Conservation (phyloP, 2,797 vertebrate species). For the Eurystomus glaucurus region DNA sequence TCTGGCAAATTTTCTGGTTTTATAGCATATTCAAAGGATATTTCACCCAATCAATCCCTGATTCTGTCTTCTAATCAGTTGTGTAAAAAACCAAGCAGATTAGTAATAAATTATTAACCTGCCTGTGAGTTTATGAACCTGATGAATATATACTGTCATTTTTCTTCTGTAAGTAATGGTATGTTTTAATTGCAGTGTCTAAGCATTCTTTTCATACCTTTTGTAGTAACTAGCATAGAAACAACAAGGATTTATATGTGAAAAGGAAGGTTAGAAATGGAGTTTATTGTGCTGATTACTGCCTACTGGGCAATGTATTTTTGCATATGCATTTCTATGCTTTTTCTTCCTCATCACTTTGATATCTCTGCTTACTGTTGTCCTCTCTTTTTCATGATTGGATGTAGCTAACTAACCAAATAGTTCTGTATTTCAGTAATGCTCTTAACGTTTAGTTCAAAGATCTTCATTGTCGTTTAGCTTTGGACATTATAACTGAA, state of each 20-base stretch:
- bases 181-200: neutral
- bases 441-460: neutral
- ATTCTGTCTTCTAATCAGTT: neutral
- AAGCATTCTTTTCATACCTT: neutral
- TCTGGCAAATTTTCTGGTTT: neutral
- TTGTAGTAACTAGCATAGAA: neutral
- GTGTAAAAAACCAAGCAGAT: neutral
- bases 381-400: neutral
- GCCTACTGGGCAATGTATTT: neutral
- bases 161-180: neutral
- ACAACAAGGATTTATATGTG: neutral
- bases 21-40: neutral
- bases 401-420: slow-evolving; percentile 47
- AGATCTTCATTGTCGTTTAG: neutral
- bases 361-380: slow-evolving; percentile 8
- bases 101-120: neutral
- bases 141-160: neutral
- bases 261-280: neutral
- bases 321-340: neutral
- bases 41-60: neutral
- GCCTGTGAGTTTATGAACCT: neutral
- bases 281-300: neutral
- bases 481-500: slow-evolving; percentile 7
- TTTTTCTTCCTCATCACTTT: slow-evolving; percentile 20
- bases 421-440: slow-evolving; percentile 29